Evolutionary conservation across 2,797 vertebrate species (phyloP).

Genomic region (Poecile montanus): DNA sequence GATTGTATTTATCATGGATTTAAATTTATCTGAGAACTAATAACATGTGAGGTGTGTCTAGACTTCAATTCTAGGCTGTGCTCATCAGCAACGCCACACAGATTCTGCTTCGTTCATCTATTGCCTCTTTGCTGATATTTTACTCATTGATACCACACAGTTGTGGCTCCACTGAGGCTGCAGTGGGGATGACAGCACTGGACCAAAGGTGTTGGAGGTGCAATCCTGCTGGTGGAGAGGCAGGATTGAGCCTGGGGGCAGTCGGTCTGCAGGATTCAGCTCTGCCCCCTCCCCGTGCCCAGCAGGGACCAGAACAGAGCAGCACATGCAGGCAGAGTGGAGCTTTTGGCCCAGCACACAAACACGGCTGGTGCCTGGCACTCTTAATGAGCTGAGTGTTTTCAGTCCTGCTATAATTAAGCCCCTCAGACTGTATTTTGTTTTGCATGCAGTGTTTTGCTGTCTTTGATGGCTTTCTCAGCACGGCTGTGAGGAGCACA

Average conservation of each 20-base stretch:
- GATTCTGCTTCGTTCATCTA: background rate
- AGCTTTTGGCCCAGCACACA: background rate
- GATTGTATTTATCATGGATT: slow-evolving; percentile 52
- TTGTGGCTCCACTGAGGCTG: fast-evolving
- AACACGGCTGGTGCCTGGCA: slow-evolving; percentile 13
- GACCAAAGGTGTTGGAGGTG: background rate
- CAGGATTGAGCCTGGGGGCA: background rate
- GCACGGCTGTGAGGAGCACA: background rate
- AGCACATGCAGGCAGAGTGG: background rate
- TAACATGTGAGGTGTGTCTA: slow-evolving; percentile 31
- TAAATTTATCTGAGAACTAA: slow-evolving; percentile 59
- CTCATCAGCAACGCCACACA: fast-evolving
- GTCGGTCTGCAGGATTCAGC: fast-evolving
- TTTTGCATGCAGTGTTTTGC: slow-evolving; percentile 17
- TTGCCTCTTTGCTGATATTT: background rate
- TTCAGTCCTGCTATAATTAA: slow-evolving; percentile 55
- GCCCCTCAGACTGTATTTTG: slow-evolving; percentile 44
- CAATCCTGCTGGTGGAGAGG: background rate
- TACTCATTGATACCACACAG: fast-evolving
- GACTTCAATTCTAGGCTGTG: slow-evolving; percentile 2
- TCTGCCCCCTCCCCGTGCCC: background rate
- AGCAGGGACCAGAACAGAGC: background rate
- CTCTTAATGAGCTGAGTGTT: slow-evolving; percentile 52
- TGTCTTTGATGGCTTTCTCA: slow-evolving; percentile 40
- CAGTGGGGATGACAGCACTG: background rate